Evolutionary conservation across 2,888 invertebrate genomes (phyloP), one percentile per base, ranked within the genome.

Genomic region (Dryadula phaetusa): DNA sequence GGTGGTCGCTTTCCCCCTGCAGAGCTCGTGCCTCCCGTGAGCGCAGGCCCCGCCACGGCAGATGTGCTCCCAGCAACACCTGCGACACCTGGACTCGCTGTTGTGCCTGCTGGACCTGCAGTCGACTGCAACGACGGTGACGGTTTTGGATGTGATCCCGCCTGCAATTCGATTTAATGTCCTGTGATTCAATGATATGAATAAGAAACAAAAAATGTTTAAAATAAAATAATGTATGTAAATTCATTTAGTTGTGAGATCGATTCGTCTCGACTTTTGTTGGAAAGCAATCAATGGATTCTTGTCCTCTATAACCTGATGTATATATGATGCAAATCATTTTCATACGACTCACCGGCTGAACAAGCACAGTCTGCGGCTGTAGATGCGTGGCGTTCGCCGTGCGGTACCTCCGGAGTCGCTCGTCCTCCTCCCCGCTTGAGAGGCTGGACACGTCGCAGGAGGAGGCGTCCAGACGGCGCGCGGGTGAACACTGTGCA

Each of bases 361-460:
- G 81, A 67, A 79, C 78, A 62, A 76, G 67, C 18, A 78, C 75
- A 58, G 78, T 72, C 18, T 77, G 77, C 58, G 76, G 74, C 62
- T 76, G 72, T 64, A 75, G 66, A 28, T 16, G 37, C 46, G 63
- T 40, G 52, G 70, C 34, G 67, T 76, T 76, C 42, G 87, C 85
- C 62, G 90, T 92, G 75, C 92, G 88, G 76, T 92, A 92, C 71
- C 91, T 80, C n/a, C 92, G 87, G 79, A 92, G 78, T 5, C 92
- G 83, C 82, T 93, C 88, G 88, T 93, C 89, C 79, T 92, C 88
- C 77, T 93, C 91, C 71, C 93, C 93, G 78, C 92, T 91, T 80
- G 92, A 93, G 52, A 93, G 85, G 74, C 89, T 89, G 72, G 92
- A 92, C 64, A 84, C 85, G 83, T 92, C 92, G 87, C 93, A 92